Conservation (phyloP, 1,140 invertebrate species). For the Conus betulinus region DNA sequence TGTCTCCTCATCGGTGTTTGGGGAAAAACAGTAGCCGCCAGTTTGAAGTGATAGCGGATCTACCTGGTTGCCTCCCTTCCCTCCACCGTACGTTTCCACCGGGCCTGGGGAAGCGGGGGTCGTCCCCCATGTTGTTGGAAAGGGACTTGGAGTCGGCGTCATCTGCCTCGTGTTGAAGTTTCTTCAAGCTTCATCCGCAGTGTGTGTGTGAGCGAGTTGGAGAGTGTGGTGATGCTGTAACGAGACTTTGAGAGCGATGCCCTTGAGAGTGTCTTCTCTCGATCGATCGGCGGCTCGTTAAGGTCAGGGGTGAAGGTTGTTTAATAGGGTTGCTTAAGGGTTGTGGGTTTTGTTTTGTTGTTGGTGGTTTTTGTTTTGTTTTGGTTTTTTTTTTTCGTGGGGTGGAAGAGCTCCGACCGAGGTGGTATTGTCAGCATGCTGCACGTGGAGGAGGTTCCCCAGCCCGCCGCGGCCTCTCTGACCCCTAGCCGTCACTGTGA, state of each 20-base stretch:
- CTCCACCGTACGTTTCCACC: too few relatives aligned
- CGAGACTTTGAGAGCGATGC: not conserved
- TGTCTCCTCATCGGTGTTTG: not conserved
- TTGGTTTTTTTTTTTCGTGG: too few relatives aligned
- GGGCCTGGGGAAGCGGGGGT: too few relatives aligned
- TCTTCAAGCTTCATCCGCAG: too few relatives aligned
- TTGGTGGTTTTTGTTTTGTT: not conserved
- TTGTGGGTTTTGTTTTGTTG: not conserved
- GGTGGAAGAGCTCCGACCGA: too few relatives aligned
- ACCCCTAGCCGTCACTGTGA: not conserved
- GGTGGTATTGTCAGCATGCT: not conserved
- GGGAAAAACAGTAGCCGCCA: constrained; percentile 14
- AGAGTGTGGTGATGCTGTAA: too few relatives aligned
- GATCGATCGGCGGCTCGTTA: not conserved
- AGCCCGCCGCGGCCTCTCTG: not conserved
- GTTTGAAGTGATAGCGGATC: constrained; percentile 16
- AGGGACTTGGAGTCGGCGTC: too few relatives aligned
- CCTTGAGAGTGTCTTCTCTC: not conserved
- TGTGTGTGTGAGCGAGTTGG: too few relatives aligned
- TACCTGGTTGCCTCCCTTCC: not conserved
- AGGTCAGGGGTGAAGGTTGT: not conserved
- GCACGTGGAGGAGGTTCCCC: constrained; percentile 8
- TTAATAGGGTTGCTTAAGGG: not conserved
- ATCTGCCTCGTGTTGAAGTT: too few relatives aligned
- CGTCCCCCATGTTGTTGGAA: too few relatives aligned